phyloP scores from a whole-genome alignment of 2,113 vertebrate species.

The Elgaria multicarinata region DNA sequence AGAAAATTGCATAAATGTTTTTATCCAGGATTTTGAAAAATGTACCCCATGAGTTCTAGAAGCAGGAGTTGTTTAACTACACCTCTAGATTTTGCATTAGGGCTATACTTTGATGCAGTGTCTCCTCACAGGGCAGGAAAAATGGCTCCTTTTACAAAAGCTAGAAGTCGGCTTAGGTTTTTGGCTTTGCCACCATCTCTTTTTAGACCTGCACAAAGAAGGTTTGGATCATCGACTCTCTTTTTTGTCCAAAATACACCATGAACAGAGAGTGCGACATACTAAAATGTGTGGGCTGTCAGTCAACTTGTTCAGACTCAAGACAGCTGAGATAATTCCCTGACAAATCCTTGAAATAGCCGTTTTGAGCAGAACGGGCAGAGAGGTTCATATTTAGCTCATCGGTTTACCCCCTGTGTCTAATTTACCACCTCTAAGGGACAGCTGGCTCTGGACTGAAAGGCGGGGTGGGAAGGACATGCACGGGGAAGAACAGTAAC shows the following conservation, averaged over 20 bases:
- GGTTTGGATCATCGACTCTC: background rate
- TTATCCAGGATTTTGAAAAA: background rate
- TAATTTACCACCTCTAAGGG: background rate
- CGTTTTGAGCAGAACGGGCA: background rate
- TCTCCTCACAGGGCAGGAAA: background rate
- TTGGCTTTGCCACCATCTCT: background rate
- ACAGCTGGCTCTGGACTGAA: background rate
- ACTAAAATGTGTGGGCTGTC: background rate
- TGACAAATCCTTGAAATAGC: conserved; percentile 8
- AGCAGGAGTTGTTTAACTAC: background rate
- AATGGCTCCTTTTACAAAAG: background rate
- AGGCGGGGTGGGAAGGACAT: too few species aligned
- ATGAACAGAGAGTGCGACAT: background rate
- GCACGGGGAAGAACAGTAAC: background rate
- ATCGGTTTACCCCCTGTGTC: background rate
- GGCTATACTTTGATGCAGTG: background rate
- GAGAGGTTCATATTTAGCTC: background rate
- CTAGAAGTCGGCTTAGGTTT: too few species aligned
- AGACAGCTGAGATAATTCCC: background rate
- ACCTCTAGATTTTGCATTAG: too few species aligned
- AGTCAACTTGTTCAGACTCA: background rate
- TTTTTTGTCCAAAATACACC: background rate
- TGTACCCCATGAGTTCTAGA: background rate
- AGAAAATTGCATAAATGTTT: background rate
- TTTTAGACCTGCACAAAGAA: background rate